Evolutionary conservation across 1,140 invertebrate species (phyloP).

Genomic region (Physella acuta): DNA sequence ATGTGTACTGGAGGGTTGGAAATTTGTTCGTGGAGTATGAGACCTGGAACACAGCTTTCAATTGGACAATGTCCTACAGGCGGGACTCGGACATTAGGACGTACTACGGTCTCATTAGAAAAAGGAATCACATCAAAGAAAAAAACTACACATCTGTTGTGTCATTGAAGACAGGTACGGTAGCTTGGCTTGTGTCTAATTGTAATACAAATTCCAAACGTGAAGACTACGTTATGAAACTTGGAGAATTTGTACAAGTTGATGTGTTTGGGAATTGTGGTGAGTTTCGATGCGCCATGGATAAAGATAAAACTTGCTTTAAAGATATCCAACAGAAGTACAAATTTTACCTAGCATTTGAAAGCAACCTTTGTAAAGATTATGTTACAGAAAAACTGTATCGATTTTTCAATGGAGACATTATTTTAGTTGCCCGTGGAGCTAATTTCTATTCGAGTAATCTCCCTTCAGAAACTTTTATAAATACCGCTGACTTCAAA

Average conservation of each 20-base stretch:
- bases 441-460: not conserved
- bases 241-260: conserved; percentile 64
- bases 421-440: conserved; percentile 23
- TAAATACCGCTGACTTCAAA: conserved; percentile 27
- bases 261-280: conserved; percentile 70
- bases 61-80: conserved; percentile 16
- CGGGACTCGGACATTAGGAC: not conserved
- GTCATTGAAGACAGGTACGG: conserved; percentile 41
- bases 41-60: too few relatives aligned
- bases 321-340: conserved; percentile 27
- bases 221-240: conserved; percentile 62
- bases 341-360: conserved; percentile 59
- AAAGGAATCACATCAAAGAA: not conserved
- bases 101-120: not conserved
- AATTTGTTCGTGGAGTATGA: too few relatives aligned
- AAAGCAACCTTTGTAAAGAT: conserved; percentile 91
- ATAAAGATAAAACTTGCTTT: conserved; percentile 14
- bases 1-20: too few relatives aligned
- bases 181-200: conserved; percentile 69
- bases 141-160: conserved; percentile 17
- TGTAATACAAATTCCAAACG: conserved; percentile 64
- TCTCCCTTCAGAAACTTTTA: conserved; percentile 10
- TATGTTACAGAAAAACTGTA: conserved; percentile 97
- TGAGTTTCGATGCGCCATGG: conserved; percentile 15
- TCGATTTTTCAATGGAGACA: conserved; percentile 25